Evolutionary conservation across 2,113 vertebrate species (phyloP).

Genomic region (Heloderma charlesbogerti): DNA sequence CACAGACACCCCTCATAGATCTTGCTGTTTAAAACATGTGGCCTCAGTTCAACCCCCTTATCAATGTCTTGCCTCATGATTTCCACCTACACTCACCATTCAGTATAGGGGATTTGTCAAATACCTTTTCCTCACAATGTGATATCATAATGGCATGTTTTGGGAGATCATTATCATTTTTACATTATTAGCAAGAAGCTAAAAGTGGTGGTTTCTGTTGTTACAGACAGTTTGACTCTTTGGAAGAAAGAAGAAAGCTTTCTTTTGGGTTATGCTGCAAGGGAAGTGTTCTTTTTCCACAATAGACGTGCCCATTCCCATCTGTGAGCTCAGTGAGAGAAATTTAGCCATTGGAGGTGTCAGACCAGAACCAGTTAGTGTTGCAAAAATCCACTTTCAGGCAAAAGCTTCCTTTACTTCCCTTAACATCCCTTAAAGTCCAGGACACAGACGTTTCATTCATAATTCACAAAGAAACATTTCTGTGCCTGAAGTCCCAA

Average conservation of each 20-base stretch:
- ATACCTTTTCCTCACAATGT: not conserved
- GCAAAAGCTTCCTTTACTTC: not conserved
- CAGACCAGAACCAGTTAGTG: slow-evolving; percentile 15
- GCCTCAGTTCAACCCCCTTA: no score
- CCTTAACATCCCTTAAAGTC: not conserved
- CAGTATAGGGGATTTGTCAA: not conserved
- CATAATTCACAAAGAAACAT: slow-evolving; percentile 22
- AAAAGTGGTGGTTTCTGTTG: not conserved
- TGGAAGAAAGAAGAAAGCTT: not conserved
- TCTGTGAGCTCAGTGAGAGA: not conserved
- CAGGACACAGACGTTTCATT: not conserved
- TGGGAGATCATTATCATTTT: not conserved
- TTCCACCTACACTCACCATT: no score
- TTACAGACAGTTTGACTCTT: not conserved
- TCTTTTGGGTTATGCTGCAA: not conserved
- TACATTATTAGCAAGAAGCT: not conserved
- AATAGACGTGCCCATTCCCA: not conserved
- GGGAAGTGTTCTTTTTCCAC: not conserved
- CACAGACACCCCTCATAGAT: no score
- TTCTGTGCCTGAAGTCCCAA: accelerated
- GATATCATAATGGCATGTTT: not conserved
- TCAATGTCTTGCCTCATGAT: not conserved
- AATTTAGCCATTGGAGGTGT: slow-evolving; percentile 28
- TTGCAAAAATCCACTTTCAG: slow-evolving; percentile 6
- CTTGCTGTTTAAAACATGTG: no score